Conservation (phyloP, 2,797 vertebrate species). For the Acipenser oxyrinchus region DNA sequence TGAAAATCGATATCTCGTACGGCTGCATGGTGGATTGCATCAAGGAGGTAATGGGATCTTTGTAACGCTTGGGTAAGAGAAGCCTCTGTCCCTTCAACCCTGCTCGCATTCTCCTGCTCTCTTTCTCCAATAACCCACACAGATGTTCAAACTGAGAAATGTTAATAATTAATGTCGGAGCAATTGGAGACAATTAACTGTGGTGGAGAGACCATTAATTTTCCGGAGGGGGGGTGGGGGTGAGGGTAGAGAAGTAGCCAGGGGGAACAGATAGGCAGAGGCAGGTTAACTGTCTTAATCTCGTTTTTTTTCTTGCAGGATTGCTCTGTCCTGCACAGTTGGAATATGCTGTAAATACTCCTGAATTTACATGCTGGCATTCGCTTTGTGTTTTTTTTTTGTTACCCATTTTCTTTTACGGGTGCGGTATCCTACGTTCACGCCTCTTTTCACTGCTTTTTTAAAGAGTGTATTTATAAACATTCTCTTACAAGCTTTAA, state of each 20-base stretch:
- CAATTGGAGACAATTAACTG: slow-evolving; percentile 72
- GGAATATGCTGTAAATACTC: background rate
- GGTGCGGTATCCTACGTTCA: too few relatives aligned
- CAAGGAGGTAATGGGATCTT: slow-evolving; percentile 54
- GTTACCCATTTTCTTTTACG: too few relatives aligned
- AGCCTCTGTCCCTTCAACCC: slow-evolving; percentile 26
- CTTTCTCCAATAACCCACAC: slow-evolving; percentile 40
- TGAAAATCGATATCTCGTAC: slow-evolving; percentile 62
- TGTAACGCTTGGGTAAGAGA: slow-evolving; percentile 53
- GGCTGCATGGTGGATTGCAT: slow-evolving; percentile 46
- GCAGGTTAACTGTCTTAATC: slow-evolving; percentile 21
- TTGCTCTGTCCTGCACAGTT: too few relatives aligned
- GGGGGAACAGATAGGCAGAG: slow-evolving; percentile 17
- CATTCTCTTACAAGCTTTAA: too few relatives aligned
- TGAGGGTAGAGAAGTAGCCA: slow-evolving; percentile 32
- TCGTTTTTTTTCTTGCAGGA: slow-evolving; percentile 13
- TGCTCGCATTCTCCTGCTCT: slow-evolving; percentile 23
- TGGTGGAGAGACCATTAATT: slow-evolving; percentile 63
- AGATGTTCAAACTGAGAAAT: slow-evolving; percentile 43
- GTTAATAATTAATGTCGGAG: slow-evolving; percentile 71
- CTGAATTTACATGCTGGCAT: too few relatives aligned
- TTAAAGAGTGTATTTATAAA: too few relatives aligned
- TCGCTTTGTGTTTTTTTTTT: too few relatives aligned
- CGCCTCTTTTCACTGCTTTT: too few relatives aligned
- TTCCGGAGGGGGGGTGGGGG: slow-evolving; percentile 35